phyloP scores from a whole-genome alignment of 2,113 vertebrate genomes.

The Callorhinus ursinus region DNA sequence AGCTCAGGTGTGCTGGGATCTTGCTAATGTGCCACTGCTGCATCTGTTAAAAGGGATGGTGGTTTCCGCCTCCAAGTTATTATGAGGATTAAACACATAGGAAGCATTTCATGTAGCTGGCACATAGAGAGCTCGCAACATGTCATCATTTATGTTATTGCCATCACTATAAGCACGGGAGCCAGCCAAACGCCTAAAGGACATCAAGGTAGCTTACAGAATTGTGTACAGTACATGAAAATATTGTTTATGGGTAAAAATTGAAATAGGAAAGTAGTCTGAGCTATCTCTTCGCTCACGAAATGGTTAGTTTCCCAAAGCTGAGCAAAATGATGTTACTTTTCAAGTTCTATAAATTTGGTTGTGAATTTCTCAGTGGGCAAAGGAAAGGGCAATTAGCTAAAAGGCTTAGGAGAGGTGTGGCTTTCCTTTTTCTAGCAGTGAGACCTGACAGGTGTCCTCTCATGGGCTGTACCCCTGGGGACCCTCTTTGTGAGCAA shows the following conservation, averaged over 20 bases:
- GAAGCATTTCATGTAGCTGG: too few relatives aligned
- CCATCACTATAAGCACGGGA: neutral
- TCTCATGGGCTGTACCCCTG: fast-evolving
- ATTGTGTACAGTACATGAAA: too few relatives aligned
- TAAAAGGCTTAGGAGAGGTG: neutral
- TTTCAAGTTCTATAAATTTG: neutral
- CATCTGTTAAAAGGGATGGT: neutral
- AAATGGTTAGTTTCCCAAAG: neutral
- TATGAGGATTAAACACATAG: neutral
- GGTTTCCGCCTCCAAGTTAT: neutral
- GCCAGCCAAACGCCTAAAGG: neutral
- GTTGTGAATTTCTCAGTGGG: neutral
- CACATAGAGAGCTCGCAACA: neutral
- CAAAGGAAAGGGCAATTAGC: neutral
- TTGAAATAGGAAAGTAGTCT: neutral
- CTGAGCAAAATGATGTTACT: too few relatives aligned
- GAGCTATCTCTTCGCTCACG: neutral
- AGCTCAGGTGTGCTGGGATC: fast-evolving
- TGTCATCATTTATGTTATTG: neutral
- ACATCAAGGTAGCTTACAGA: neutral
- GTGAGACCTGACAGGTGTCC: neutral
- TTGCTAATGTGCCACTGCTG: neutral
- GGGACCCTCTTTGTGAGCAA: neutral
- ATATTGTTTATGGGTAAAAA: neutral
- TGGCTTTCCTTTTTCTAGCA: neutral